Conservation (phyloP, 2,797 vertebrate genomes). For the Mastacembelus armatus region DNA sequence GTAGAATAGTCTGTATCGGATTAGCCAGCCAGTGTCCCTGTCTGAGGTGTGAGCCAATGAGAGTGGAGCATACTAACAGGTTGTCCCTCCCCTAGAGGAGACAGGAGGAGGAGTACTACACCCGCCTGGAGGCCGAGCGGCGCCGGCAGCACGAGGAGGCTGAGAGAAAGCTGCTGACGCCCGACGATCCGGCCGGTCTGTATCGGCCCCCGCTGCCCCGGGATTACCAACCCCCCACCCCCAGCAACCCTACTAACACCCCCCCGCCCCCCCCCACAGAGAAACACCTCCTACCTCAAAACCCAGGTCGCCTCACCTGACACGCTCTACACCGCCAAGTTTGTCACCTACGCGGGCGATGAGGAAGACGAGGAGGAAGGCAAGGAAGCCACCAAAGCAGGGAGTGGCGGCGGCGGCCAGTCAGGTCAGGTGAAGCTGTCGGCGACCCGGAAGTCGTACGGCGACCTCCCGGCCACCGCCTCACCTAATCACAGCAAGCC, state of each 20-base stretch:
- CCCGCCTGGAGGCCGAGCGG: constrained; percentile 95
- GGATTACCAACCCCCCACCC: constrained; percentile 92
- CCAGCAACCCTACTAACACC: constrained; percentile 86
- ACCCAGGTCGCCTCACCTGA: constrained; percentile 89
- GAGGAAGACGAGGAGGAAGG: constrained; percentile 89
- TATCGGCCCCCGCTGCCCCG: constrained; percentile 95
- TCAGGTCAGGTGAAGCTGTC: constrained; percentile 97
- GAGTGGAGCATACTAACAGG: constrained; percentile 79
- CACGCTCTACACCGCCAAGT: constrained; percentile 98
- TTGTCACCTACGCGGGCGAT: constrained; percentile 95
- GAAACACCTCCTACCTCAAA: constrained; percentile 98
- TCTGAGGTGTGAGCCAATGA: constrained; percentile 52
- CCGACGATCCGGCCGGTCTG: constrained; percentile 94
- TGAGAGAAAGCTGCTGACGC: constrained; percentile 93
- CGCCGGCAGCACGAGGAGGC: constrained; percentile 97
- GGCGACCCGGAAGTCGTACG: constrained; percentile 90
- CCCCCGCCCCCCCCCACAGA: constrained; percentile 96
- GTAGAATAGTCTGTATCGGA: constrained; percentile 11
- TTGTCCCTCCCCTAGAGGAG: constrained; percentile 91
- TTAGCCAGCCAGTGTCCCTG: constrained; percentile 28
- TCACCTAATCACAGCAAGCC: constrained; percentile 78
- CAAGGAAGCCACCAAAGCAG: constrained; percentile 59
- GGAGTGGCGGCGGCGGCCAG: constrained; percentile 74
- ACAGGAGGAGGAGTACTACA: constrained; percentile 98
- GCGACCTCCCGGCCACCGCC: constrained; percentile 88